phyloP scores from a whole-genome alignment of 2,888 invertebrate species.

The Drosophila rellima region DNA sequence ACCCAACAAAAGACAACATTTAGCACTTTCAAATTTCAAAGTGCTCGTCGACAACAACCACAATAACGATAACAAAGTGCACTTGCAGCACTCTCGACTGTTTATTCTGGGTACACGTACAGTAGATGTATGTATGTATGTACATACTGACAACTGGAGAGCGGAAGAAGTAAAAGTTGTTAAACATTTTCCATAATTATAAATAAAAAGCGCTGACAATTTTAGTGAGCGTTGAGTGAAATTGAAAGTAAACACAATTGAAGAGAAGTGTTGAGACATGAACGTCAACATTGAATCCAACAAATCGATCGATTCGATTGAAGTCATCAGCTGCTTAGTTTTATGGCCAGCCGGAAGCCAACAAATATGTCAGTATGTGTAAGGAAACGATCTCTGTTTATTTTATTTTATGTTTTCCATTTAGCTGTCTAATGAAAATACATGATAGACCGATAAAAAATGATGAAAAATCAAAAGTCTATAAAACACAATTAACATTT shows the following conservation, averaged over 20 bases:
- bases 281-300: conserved; percentile 37
- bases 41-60: conserved; percentile 13
- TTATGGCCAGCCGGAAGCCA: conserved; percentile 61
- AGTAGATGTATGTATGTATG: background rate
- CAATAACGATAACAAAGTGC: conserved; percentile 10
- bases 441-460: conserved; percentile 31
- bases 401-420: conserved; percentile 31
- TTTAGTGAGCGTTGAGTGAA: conserved; percentile 52
- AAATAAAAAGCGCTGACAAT: conserved; percentile 45
- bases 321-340: conserved; percentile 22
- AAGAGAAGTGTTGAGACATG: conserved; percentile 28
- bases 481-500: conserved; percentile 74
- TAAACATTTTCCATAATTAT: conserved; percentile 54
- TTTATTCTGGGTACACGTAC: conserved; percentile 33
- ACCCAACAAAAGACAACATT: conserved; percentile 29
- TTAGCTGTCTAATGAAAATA: conserved; percentile 59
- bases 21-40: conserved; percentile 47
- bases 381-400: conserved; percentile 59
- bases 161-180: conserved; percentile 75
- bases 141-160: conserved; percentile 1
- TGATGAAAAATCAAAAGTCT: conserved; percentile 59
- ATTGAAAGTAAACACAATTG: conserved; percentile 64
- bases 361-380: conserved; percentile 35
- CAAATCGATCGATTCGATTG: conserved; percentile 30
- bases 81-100: conserved; percentile 14